Base-by-base conservation (phyloP, 1,140 invertebrate species). In the Dendrolimus punctatus region DNA sequence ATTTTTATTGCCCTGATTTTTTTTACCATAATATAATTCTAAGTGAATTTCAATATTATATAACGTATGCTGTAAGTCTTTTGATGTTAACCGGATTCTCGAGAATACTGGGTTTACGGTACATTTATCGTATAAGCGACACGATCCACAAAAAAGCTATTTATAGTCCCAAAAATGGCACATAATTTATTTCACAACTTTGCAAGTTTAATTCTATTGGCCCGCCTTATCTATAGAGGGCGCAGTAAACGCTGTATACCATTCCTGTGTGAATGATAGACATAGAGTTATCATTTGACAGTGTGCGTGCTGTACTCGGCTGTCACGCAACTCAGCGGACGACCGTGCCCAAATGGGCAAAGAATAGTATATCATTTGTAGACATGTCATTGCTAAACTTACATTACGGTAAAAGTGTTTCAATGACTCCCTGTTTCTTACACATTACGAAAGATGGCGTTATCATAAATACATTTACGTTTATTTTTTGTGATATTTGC, bases 251-350 rank as follows among this genome's bases (percentile, higher is more conserved):
- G 58, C 62, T 58, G 71, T 75, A 70, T 68, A 76, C 73, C 74
- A 80, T 82, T 80, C 69, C 65, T 75, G 66, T 78, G 72, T 57
- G 78, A 85, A 81, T 85, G 81, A 85, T 85, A 80, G 80, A 81
- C 78, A 60, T 71, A 56, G 65, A 74, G 80, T 85, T 85, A 85
- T 85, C 81, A 85, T 85, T 85, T 85, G 81, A 85, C 81, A 85
- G 80, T 60, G 75, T 83, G 79, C 81, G 81, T 85, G 81, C 65
- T 55, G 69, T 52, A 63, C 45, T 60, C 57, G 68, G 65, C 65
- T 76, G 81, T 81, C 81, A 85, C 81, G 81, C 79, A 71, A 85
- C 59, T 81, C 58, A 63, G 44, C 49, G 47, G 55, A 40, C 59
- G 9, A 37, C 76, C 77, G 52, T 61, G 70, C 77, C 77, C 67